A percentile compares a stretch with the other conserved stretches of the same genome.
phyloP scores from a whole-genome alignment of 2,113 vertebrate species.

The Ahaetulla prasina region DNA sequence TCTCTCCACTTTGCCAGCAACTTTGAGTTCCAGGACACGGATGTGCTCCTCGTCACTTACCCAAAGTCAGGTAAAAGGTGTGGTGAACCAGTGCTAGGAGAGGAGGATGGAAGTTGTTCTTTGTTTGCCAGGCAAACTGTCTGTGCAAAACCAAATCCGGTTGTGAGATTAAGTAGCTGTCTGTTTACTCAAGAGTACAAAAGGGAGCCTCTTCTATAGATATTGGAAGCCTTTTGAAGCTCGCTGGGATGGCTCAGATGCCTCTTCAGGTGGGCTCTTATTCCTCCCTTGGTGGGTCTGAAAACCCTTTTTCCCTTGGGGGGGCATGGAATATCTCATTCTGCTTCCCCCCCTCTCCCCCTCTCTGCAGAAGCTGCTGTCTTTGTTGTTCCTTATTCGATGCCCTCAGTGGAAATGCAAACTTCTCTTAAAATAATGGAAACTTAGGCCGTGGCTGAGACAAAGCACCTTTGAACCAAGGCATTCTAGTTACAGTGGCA shows the following conservation, averaged over 20 bases:
- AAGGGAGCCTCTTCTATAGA: not conserved
- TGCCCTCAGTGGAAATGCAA: not conserved
- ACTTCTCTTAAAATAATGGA: not conserved
- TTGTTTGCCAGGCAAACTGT: not conserved
- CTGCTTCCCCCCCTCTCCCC: not conserved
- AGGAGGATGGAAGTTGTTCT: not conserved
- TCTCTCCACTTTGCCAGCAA: slow-evolving; percentile 66
- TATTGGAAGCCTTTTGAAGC: not conserved
- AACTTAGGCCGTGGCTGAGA: not conserved
- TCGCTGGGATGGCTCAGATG: not conserved
- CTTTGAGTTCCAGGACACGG: slow-evolving; percentile 73
- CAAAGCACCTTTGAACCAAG: not conserved
- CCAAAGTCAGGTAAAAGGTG: slow-evolving; percentile 79
- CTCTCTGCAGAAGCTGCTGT: not conserved
- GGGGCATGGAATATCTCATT: not conserved
- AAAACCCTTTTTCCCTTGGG: not conserved
- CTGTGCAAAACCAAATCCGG: not conserved
- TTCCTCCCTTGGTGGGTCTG: not conserved
- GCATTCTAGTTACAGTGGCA: not conserved
- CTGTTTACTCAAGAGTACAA: not conserved
- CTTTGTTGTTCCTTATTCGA: not conserved
- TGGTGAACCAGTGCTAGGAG: too few species aligned
- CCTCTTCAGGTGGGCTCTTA: not conserved
- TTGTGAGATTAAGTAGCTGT: not conserved
- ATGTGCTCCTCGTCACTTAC: slow-evolving; percentile 78